Conservation (phyloP, 2,797 vertebrate species). For the Hemitrygon akajei region DNA sequence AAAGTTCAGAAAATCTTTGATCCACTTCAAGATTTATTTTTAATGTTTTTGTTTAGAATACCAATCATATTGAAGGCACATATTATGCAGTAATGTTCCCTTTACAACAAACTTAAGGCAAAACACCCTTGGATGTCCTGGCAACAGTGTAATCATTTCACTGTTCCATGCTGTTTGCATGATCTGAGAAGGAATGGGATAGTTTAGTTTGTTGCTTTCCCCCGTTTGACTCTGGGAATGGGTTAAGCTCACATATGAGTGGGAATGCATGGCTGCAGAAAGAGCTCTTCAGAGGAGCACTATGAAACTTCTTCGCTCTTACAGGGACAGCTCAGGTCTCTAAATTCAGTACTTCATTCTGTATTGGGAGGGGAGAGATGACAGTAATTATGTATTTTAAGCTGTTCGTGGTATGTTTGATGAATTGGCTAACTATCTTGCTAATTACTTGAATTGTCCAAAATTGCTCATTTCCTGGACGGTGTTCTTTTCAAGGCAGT, state of each 20-base stretch:
- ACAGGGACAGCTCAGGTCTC: not conserved
- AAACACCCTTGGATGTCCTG: not conserved
- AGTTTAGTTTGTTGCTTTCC: not conserved
- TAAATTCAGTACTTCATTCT: not conserved
- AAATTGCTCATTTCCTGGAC: not conserved
- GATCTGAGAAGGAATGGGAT: not conserved
- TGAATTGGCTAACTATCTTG: not conserved
- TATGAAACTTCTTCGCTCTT: not conserved
- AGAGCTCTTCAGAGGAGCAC: not conserved
- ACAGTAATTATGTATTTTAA: not conserved
- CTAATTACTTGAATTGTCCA: not conserved
- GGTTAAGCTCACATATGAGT: not conserved
- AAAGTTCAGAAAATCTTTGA: conserved; percentile 1
- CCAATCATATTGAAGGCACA: not conserved
- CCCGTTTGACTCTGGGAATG: not conserved
- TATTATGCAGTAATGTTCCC: not conserved
- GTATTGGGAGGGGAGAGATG: not conserved
- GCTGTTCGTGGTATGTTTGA: not conserved
- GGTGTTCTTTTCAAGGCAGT: not conserved
- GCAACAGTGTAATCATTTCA: not conserved
- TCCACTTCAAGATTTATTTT: conserved; percentile 11
- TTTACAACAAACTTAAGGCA: not conserved
- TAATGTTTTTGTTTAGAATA: not conserved
- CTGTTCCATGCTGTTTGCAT: not conserved
- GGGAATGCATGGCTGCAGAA: not conserved